Base-by-base conservation (phyloP, 2,797 vertebrate species). In the Adelosebastes latens region DNA sequence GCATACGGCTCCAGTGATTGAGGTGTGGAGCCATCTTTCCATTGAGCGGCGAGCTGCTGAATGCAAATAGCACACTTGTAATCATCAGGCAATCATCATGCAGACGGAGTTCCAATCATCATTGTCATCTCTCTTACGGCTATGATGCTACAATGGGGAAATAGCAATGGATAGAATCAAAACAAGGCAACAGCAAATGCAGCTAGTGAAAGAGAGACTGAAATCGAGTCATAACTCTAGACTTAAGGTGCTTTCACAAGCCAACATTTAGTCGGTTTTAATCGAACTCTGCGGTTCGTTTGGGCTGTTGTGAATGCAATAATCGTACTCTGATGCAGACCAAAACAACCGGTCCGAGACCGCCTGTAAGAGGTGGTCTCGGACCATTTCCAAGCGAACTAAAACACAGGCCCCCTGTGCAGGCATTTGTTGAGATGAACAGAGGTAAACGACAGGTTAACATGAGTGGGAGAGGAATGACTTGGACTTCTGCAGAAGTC, bases 21-120 rank as follows among this genome's bases (percentile, higher is more conserved):
- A 85, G 88, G 64, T 77, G 73, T 27, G 75, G 75, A 52, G 67
- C 39, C 14, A 42, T 75, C 78, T 76, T 89, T 73, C 73, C 53
- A 27, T 63, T 76, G 78, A 70, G 70, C 75, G 8, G 75, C 3
- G 5, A 77, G 84, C 70, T 65, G 29, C 68, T 73, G 88, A 88
- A 89, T 89, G 81, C 84, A 88, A 88, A 92, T 85, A 22, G 61
- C 36, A 22, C 34, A 70, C 83, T 69, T 60, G 46, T 72, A 84
- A 89, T 90, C 81, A 87, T 70, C 75, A 55, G 69, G 76, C 70
- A 81, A 81, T 91, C 78, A 88, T 70, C 53, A 39, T 60, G 77
- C 67, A 63, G 76, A 55, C 55, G 3, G 59, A 62, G 39, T 46
- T 69, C 66, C 74, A 77, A 83, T 87, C 73, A 85, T 72, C 80